Evolutionary conservation across 2,113 vertebrate genomes (phyloP).

Genomic region (Eptesicus fuscus): DNA sequence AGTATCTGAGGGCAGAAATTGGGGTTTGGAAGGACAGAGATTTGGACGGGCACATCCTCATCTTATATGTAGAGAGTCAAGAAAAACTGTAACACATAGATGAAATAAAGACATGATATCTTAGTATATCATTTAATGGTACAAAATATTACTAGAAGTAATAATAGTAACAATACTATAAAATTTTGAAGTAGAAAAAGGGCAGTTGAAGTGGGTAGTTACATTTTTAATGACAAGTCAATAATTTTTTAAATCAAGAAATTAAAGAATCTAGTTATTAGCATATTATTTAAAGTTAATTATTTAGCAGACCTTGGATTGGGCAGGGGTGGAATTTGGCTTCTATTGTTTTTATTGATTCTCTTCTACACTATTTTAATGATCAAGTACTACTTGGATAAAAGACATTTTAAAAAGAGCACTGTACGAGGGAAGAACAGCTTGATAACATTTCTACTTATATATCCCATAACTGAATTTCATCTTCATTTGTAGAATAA

Average conservation of each 20-base stretch:
- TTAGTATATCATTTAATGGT: not conserved
- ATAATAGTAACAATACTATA: not conserved
- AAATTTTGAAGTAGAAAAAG: not conserved
- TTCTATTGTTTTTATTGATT: not conserved
- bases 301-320: not conserved
- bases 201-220: not conserved
- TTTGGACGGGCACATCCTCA: not conserved
- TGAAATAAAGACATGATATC: not conserved
- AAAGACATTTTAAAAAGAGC: not conserved
- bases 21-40: not conserved
- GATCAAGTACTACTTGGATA: not conserved
- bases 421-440: not conserved
- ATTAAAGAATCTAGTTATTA: not conserved
- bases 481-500: not conserved
- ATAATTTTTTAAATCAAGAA: slow-evolving; percentile 6
- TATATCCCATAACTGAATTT: not conserved
- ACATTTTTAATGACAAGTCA: not conserved
- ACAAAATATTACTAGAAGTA: not conserved
- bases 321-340: not conserved
- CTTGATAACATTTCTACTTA: not conserved
- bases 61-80: not conserved
- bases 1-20: not conserved
- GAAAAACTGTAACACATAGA: not conserved
- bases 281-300: not conserved
- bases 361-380: not conserved